phyloP scores from a whole-genome alignment of 1,140 invertebrate species.

The Theocolax elegans region DNA sequence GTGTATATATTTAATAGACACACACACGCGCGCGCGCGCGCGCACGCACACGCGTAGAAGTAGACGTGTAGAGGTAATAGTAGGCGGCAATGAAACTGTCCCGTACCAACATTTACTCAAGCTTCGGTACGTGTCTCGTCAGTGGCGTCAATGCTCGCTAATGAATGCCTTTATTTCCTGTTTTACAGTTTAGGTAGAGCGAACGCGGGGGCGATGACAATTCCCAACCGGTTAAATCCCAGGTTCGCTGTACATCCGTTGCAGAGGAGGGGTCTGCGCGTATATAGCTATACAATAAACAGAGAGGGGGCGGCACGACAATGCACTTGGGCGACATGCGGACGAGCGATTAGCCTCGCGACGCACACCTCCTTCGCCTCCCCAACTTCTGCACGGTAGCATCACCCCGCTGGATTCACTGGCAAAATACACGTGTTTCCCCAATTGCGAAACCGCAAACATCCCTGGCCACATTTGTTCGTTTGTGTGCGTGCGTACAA shows the following conservation, averaged over 20 bases:
- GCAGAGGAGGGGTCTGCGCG: neutral
- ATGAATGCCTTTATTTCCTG: constrained; percentile 47
- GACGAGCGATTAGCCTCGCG: constrained; percentile 39
- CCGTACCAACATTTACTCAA: too few relatives aligned
- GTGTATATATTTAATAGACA: neutral
- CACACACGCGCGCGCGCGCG: neutral
- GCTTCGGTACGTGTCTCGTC: constrained; percentile 25
- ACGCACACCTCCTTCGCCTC: neutral
- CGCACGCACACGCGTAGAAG: neutral
- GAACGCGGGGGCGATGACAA: constrained; percentile 17
- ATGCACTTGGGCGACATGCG: constrained; percentile 32
- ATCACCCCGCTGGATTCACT: neutral
- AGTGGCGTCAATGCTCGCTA: constrained; percentile 33
- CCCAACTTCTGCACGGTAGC: neutral
- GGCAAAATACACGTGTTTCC: constrained; percentile 40
- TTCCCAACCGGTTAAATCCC: constrained; percentile 38
- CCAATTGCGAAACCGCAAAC: constrained; percentile 40
- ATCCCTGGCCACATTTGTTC: neutral
- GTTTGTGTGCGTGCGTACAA: too few relatives aligned
- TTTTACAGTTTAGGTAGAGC: constrained; percentile 26
- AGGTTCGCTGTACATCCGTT: constrained; percentile 2
- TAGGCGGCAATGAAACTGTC: neutral
- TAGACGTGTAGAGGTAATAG: neutral
- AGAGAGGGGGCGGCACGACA: constrained; percentile 10
- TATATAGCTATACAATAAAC: constrained; percentile 31